phyloP scores from a whole-genome alignment of 2,797 vertebrate species.

The Neostethus bicornis region DNA sequence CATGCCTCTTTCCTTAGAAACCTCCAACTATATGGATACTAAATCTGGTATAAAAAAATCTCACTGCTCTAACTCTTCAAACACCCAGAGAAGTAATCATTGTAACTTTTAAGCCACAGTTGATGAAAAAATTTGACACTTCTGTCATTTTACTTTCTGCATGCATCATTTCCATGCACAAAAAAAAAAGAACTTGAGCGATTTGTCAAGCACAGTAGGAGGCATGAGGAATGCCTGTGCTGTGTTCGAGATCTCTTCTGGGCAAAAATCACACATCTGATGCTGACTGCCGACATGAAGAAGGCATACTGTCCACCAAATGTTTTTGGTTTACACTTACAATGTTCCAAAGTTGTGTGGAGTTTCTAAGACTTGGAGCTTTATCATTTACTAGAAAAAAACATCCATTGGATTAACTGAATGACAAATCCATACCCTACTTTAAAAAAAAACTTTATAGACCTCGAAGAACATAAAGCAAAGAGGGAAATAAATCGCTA shows the following conservation, averaged over 20 bases:
- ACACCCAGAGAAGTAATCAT: conserved; percentile 30
- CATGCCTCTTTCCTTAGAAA: conserved; percentile 28
- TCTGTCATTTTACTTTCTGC: conserved; percentile 35
- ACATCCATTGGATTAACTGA: too few relatives aligned
- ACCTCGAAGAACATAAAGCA: not conserved
- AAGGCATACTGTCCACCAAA: not conserved
- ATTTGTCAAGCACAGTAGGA: not conserved
- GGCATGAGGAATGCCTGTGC: conserved; percentile 1
- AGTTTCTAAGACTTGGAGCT: not conserved
- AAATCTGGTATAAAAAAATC: conserved; percentile 27
- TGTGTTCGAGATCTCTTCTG: conserved; percentile 17
- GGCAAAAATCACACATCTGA: not conserved
- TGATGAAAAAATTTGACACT: conserved; percentile 40
- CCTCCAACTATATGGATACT: conserved; percentile 33
- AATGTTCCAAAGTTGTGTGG: conserved; percentile 5
- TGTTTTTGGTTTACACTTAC: not conserved
- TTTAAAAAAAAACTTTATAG: not conserved
- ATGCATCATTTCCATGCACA: conserved; percentile 25
- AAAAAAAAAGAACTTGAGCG: conserved; percentile 20
- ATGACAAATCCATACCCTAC: too few relatives aligned
- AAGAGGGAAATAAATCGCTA: conserved; percentile 13
- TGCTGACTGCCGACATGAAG: conserved; percentile 6
- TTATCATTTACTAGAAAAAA: not conserved
- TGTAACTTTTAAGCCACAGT: conserved; percentile 44
- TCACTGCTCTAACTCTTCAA: conserved; percentile 34